These are phyloP conservation scores for Condylostylus longicornis DNA, from an alignment of 1,140 invertebrate genomes.

Conservation along the genomic window DNA sequence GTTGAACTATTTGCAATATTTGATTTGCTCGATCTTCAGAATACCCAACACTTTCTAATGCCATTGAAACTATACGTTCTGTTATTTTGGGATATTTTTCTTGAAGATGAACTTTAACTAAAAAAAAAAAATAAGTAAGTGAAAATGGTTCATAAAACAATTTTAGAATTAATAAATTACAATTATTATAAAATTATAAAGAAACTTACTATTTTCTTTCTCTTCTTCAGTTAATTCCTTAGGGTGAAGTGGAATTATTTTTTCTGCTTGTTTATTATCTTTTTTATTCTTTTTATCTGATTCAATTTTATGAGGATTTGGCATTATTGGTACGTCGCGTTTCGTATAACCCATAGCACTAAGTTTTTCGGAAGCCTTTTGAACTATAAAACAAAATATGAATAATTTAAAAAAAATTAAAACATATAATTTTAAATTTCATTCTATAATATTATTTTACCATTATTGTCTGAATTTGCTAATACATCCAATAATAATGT, in stretches of 20 bases:
- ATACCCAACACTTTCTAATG: conserved; percentile 74
- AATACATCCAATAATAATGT: conserved; percentile 71
- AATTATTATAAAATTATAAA: too few species aligned
- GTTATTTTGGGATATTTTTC: conserved; percentile 57
- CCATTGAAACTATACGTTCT: conserved; percentile 63
- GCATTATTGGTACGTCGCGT: conserved; percentile 42
- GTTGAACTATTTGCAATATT: conserved; percentile 55
- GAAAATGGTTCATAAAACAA: conserved; percentile 3
- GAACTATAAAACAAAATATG: too few species aligned
- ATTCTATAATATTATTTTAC: too few species aligned
- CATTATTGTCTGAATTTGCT: conserved; percentile 73
- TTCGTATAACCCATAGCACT: conserved; percentile 67
- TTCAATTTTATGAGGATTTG: conserved; percentile 27
- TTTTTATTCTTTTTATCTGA: conserved; percentile 37
- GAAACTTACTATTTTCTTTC: conserved; percentile 50
- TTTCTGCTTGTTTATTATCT: conserved; percentile 33
- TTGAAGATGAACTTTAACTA: conserved; percentile 60
- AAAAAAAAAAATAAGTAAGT: conserved; percentile 15
- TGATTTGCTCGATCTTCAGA: conserved; percentile 63
- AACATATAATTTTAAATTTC: too few species aligned
- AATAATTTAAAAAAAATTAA: too few species aligned
- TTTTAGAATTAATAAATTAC: conserved; percentile 1
- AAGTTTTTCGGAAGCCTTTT: conserved; percentile 65
- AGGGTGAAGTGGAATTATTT: conserved; percentile 37
- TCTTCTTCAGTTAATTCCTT: conserved; percentile 55